Conservation (phyloP, 2,113 vertebrate genomes). For the Catharus minimus region DNA sequence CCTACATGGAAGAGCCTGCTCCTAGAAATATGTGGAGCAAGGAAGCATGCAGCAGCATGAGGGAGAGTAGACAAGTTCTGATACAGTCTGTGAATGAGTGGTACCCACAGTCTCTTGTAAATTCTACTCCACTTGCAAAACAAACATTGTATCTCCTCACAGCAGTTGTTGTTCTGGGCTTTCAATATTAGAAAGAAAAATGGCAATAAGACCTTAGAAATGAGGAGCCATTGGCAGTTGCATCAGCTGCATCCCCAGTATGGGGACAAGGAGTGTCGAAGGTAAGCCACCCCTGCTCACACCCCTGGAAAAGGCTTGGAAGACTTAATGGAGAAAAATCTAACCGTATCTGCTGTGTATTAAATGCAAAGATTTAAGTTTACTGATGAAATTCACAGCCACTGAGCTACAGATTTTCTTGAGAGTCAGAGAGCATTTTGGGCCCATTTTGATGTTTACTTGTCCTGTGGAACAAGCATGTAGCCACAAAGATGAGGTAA, state of each 20-base stretch:
- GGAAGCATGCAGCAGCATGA: rapidly evolving
- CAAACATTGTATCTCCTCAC: not conserved
- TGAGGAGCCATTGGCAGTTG: not conserved
- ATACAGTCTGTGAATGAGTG: not conserved
- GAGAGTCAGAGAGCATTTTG: not conserved
- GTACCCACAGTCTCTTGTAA: not conserved
- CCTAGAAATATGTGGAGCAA: not conserved
- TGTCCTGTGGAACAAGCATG: not conserved
- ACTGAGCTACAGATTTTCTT: not conserved
- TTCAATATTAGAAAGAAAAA: not conserved
- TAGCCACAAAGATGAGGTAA: not conserved
- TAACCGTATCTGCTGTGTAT: not conserved
- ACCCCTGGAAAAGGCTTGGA: not conserved
- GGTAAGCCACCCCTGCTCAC: not conserved
- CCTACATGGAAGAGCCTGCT: not conserved
- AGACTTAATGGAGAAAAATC: not conserved
- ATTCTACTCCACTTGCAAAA: not conserved
- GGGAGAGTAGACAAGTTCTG: rapidly evolving
- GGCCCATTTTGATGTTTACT: not conserved
- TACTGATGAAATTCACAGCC: not conserved
- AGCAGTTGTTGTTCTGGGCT: not conserved
- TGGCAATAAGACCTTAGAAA: not conserved
- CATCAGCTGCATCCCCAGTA: not conserved
- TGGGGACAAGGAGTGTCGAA: rapidly evolving
- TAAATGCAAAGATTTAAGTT: not conserved